Conservation (phyloP, 2,888 invertebrate genomes). For the Stenotaenia linearis region DNA sequence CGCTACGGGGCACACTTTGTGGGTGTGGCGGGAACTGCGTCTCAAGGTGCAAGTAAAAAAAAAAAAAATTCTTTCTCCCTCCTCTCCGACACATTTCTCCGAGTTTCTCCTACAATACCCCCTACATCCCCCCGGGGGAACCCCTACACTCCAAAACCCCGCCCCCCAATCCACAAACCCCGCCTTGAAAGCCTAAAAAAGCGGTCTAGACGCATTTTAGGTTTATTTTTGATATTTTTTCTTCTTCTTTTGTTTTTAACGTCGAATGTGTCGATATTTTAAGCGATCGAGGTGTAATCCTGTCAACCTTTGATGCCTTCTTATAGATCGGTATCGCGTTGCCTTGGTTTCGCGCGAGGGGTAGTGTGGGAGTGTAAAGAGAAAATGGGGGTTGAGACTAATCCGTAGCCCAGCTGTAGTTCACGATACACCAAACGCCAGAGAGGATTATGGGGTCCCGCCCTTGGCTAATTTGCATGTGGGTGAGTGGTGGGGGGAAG, state of each 20-base stretch:
- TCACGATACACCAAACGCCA: constrained; percentile 23
- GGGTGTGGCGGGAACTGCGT: constrained; percentile 15
- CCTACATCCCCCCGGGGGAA: background rate
- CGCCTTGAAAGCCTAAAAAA: background rate
- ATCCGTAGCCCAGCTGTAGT: constrained; percentile 18
- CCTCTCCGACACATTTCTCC: background rate
- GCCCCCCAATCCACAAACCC: background rate
- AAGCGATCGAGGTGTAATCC: background rate
- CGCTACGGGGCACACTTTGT: constrained; percentile 24
- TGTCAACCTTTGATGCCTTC: constrained; percentile 5
- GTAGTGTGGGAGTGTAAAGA: background rate
- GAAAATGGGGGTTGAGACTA: constrained; percentile 4
- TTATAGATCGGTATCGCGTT: constrained; percentile 3
- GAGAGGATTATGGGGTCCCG: constrained; percentile 22
- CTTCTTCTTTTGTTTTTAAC: background rate
- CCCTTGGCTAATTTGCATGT: constrained; percentile 26
- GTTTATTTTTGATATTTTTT: no score
- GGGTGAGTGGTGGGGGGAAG: background rate
- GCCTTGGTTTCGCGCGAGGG: background rate
- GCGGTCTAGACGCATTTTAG: background rate
- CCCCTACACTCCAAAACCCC: background rate
- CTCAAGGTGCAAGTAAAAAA: constrained; percentile 8
- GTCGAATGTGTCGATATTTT: background rate
- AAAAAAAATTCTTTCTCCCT: background rate
- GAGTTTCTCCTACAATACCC: background rate